These are phyloP conservation scores for Zaprionus obscuricornis DNA, from an alignment of 2,888 invertebrate species.

Conservation along the genomic window DNA sequence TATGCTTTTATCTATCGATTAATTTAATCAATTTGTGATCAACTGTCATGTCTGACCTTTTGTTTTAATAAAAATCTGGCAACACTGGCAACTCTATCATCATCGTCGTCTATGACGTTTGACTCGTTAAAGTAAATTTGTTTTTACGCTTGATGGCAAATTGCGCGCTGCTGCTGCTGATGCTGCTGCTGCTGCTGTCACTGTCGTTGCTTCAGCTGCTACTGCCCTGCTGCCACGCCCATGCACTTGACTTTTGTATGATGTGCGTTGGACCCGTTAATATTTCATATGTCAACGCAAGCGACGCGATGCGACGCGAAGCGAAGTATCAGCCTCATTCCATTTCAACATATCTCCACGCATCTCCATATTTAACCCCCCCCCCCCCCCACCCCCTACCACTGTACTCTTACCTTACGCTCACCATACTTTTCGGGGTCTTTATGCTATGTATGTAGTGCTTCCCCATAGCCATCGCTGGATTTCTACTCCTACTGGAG, in stretches of 20 bases:
- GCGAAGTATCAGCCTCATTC: too few species aligned
- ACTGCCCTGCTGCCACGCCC: slow-evolving; percentile 11
- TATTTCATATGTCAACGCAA: slow-evolving; percentile 75
- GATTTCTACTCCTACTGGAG: slow-evolving; percentile 19
- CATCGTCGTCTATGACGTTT: slow-evolving; percentile 3
- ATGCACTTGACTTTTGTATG: slow-evolving; percentile 57
- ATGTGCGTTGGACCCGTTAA: slow-evolving; percentile 59
- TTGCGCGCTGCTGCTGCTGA: slow-evolving; percentile 43
- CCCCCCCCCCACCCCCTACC: neutral
- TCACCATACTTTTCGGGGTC: slow-evolving; percentile 6
- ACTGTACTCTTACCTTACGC: neutral
- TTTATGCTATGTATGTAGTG: too few species aligned
- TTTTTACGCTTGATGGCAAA: slow-evolving; percentile 76
- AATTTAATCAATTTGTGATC: too few species aligned
- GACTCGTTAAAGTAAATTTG: slow-evolving; percentile 74
- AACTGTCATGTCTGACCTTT: too few species aligned
- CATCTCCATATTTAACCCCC: neutral
- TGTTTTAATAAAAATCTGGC: too few species aligned
- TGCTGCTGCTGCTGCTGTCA: neutral
- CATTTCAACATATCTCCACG: too few species aligned
- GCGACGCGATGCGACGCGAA: too few species aligned
- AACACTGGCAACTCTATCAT: slow-evolving; percentile 46
- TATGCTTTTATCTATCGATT: too few species aligned
- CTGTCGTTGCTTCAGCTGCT: neutral
- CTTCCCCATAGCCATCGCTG: too few species aligned